These are phyloP conservation scores for Stenchaetothrips biformis DNA, from an alignment of 2,888 invertebrate genomes.

Conservation along the genomic window DNA sequence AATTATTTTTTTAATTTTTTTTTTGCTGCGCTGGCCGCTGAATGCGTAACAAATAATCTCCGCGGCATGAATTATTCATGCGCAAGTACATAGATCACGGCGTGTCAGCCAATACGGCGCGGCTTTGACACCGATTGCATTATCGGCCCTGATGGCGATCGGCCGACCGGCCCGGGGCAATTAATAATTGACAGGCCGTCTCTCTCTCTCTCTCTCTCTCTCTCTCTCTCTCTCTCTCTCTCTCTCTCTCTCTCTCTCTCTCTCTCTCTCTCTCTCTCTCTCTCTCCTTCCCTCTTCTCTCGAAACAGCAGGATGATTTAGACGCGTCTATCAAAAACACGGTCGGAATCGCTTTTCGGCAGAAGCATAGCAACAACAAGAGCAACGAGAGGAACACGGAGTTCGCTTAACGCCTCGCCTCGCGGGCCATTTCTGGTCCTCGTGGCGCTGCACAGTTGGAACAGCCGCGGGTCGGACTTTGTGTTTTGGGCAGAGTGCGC, in stretches of 20 bases:
- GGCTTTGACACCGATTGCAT: neutral
- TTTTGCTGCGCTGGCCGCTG: neutral
- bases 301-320: too few relatives aligned
- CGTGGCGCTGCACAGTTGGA: too few relatives aligned
- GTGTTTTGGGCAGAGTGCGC: too few relatives aligned
- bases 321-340: too few relatives aligned
- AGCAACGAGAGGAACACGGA: too few relatives aligned
- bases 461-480: too few relatives aligned
- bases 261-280: slow-evolving; percentile 13
- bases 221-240: neutral
- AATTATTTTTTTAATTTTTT: too few relatives aligned
- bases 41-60: neutral
- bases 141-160: too few relatives aligned
- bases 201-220: slow-evolving; percentile 1
- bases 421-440: too few relatives aligned
- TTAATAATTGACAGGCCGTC: neutral
- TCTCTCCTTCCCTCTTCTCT: neutral
- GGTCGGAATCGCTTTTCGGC: too few relatives aligned
- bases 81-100: slow-evolving; percentile 14
- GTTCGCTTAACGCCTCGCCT: neutral
- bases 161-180: too few relatives aligned
- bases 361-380: too few relatives aligned
- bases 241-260: slow-evolving; percentile 5
- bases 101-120: neutral
- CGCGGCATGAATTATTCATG: neutral